phyloP scores from a whole-genome alignment of 2,797 vertebrate species.

The Acomys russatus region DNA sequence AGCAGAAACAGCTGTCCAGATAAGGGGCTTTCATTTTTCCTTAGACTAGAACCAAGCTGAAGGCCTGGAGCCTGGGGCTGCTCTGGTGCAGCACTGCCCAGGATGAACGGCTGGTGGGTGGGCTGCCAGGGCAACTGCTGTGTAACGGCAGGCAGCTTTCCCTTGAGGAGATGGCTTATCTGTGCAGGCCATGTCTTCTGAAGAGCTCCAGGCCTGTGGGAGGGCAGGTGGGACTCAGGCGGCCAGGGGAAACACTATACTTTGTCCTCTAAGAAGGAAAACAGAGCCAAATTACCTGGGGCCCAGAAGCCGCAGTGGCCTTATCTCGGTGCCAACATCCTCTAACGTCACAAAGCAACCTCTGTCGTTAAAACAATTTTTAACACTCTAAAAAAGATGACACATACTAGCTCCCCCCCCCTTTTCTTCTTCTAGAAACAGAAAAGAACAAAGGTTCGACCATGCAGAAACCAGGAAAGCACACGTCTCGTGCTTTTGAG shows the following conservation, averaged over 20 bases:
- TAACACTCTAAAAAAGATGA: background rate
- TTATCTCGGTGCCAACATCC: background rate
- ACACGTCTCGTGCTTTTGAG: background rate
- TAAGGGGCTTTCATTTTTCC: background rate
- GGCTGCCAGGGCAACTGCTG: background rate
- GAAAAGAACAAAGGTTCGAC: slow-evolving; percentile 40
- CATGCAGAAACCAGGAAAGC: background rate
- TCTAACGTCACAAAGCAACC: background rate
- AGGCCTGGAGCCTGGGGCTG: background rate
- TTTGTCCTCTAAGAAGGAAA: background rate
- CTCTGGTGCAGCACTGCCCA: background rate
- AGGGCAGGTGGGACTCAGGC: background rate
- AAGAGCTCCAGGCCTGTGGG: background rate
- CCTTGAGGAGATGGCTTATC: background rate
- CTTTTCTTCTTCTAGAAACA: slow-evolving; percentile 19
- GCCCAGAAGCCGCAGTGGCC: background rate
- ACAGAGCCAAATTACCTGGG: background rate
- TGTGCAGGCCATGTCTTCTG: background rate
- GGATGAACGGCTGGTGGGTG: background rate
- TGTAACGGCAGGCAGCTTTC: background rate
- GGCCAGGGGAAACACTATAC: background rate
- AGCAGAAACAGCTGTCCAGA: background rate
- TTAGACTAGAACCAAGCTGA: background rate
- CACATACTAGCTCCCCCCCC: background rate
- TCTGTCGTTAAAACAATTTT: slow-evolving; percentile 1